A percentile compares a stretch with the other conserved stretches of the same genome.
Conservation (phyloP, 2,113 vertebrate species). For the Acrocephalus kingi region DNA sequence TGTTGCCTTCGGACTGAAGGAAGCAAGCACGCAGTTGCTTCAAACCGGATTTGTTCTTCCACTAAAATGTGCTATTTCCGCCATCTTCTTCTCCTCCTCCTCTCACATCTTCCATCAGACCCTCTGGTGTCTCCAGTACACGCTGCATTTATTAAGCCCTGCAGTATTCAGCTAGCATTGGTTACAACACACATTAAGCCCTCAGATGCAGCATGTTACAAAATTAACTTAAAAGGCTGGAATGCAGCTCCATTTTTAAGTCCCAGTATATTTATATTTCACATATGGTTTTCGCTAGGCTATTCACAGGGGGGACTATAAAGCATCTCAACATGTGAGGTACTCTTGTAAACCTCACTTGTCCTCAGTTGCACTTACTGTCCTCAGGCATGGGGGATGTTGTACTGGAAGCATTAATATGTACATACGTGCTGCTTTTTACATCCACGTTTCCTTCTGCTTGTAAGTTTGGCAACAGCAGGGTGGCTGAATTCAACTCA, state of each 20-base stretch:
- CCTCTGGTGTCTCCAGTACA: conserved; percentile 28
- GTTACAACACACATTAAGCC: conserved; percentile 36
- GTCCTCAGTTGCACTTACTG: conserved; percentile 64
- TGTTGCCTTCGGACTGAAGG: conserved; percentile 44
- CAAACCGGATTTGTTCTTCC: conserved; percentile 32
- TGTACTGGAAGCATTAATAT: conserved; percentile 15
- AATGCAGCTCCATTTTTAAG: conserved; percentile 63
- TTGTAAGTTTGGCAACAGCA: conserved; percentile 24
- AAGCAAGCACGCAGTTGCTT: conserved; percentile 41
- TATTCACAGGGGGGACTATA: conserved; percentile 66
- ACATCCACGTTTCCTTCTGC: conserved; percentile 7
- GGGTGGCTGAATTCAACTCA: neutral
- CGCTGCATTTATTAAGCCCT: conserved; percentile 25
- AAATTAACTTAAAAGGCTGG: conserved; percentile 71
- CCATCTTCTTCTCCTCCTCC: conserved; percentile 19
- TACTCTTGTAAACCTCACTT: conserved; percentile 57
- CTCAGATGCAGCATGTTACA: conserved; percentile 42
- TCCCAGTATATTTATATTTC: conserved; percentile 70
- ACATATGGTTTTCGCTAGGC: conserved; percentile 65
- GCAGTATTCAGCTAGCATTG: neutral
- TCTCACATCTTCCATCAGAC: neutral
- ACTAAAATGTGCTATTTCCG: conserved; percentile 23
- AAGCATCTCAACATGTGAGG: conserved; percentile 67
- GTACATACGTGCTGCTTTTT: conserved; percentile 29
- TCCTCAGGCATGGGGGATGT: conserved; percentile 49